phyloP scores from a whole-genome alignment of 2,888 invertebrate species.

The Andrena hattorfiana region DNA sequence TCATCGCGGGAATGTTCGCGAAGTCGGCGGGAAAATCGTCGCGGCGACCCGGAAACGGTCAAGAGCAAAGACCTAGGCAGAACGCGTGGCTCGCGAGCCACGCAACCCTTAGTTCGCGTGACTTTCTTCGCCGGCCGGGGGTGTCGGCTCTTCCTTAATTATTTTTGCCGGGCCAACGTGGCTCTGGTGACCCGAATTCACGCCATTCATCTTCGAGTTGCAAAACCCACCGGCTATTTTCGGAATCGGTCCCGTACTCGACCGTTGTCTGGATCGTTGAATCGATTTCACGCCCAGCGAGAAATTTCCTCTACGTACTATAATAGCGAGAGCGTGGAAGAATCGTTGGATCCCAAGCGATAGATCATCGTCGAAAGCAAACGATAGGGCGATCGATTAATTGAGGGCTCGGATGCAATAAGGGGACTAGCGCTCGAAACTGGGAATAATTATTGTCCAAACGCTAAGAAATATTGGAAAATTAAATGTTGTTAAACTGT shows the following conservation, averaged over 20 bases:
- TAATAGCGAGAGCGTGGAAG: not conserved
- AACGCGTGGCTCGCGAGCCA: conserved; percentile 73
- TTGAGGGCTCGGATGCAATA: too few species aligned
- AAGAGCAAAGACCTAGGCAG: conserved; percentile 81
- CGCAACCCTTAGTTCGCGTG: conserved; percentile 65
- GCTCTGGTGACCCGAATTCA: conserved; percentile 67
- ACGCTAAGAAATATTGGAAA: too few species aligned
- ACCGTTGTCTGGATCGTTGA: not conserved
- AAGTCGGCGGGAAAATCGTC: not conserved
- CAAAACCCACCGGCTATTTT: conserved; percentile 54
- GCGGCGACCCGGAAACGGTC: conserved; percentile 77
- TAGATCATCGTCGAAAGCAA: not conserved
- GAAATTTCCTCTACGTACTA: not conserved
- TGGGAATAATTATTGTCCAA: too few species aligned
- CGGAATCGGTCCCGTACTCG: conserved; percentile 14
- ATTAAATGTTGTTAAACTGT: too few species aligned
- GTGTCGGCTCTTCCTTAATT: conserved; percentile 50
- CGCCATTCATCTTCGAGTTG: conserved; percentile 73
- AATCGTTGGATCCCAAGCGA: not conserved
- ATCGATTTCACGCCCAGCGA: not conserved
- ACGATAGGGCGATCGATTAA: not conserved
- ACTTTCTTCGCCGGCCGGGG: conserved; percentile 21
- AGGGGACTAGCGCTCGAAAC: too few species aligned
- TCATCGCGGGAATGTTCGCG: not conserved
- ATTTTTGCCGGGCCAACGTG: conserved; percentile 44